A percentile compares a stretch with the other conserved stretches of the same genome.
phyloP scores from a whole-genome alignment of 2,113 vertebrate genomes.

The Tylochromis polylepis region DNA sequence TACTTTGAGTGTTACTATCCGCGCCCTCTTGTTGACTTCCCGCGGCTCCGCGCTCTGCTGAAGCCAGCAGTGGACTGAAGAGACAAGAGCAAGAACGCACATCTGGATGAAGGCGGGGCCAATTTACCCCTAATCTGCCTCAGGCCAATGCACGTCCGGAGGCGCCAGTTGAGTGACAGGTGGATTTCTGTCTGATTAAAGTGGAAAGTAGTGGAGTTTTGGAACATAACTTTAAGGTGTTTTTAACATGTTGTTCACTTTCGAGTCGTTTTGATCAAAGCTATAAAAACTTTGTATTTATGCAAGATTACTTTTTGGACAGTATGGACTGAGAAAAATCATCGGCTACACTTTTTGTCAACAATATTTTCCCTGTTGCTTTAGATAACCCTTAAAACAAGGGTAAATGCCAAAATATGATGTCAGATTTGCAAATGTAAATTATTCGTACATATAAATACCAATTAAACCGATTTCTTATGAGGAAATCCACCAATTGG shows the following conservation, averaged over 20 bases:
- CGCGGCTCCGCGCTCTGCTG: slow-evolving; percentile 29
- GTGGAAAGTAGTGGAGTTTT: neutral
- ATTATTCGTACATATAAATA: neutral
- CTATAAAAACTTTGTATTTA: neutral
- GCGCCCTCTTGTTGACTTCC: slow-evolving; percentile 44
- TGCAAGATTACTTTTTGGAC: neutral
- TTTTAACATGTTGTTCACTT: neutral
- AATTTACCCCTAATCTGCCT: slow-evolving; percentile 4
- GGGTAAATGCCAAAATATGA: neutral
- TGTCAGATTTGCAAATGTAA: neutral
- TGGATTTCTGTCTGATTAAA: neutral
- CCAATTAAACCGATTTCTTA: neutral
- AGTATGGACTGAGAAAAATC: neutral
- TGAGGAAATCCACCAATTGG: neutral
- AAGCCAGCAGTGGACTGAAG: slow-evolving; percentile 30
- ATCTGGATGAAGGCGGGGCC: slow-evolving; percentile 66
- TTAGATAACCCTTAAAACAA: neutral
- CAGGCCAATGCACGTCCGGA: slow-evolving; percentile 43
- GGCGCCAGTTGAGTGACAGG: slow-evolving; percentile 38
- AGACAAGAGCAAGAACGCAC: slow-evolving; percentile 35
- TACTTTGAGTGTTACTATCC: neutral
- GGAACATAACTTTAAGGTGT: neutral
- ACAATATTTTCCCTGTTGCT: neutral
- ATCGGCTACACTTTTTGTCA: neutral
- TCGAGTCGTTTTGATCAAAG: neutral